Conservation (phyloP, 2,797 vertebrate genomes). For the Acanthurus leucopareius region DNA sequence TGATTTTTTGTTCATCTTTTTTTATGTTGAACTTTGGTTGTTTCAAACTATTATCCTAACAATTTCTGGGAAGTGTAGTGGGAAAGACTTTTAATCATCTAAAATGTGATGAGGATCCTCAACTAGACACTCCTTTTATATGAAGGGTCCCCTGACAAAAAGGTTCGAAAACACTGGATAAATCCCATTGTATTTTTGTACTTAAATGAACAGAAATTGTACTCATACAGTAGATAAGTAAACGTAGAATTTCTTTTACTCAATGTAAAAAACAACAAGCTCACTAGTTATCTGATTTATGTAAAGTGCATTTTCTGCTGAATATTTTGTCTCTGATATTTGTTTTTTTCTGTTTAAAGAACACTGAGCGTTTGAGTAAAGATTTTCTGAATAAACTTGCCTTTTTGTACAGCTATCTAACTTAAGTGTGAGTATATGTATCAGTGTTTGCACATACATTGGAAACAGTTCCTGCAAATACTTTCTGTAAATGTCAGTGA, state of each 20-base stretch:
- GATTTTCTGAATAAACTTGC: not conserved
- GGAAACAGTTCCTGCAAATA: slow-evolving; percentile 22
- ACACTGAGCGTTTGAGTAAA: slow-evolving; percentile 12
- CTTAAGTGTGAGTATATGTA: not conserved
- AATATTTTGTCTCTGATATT: not conserved
- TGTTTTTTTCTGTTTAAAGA: not conserved
- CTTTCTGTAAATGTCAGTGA: slow-evolving; percentile 47
- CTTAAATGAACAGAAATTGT: no score
- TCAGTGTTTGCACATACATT: not conserved
- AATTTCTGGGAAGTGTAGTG: not conserved
- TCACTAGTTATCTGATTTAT: not conserved
- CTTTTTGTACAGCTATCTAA: not conserved
- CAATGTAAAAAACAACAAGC: not conserved
- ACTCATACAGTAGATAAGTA: no score
- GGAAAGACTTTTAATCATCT: not conserved
- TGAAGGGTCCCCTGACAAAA: not conserved
- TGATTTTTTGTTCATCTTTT: not conserved
- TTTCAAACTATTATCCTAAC: not conserved
- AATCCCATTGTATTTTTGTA: not conserved
- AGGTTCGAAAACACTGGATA: not conserved
- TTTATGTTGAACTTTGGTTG: not conserved
- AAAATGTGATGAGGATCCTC: not conserved
- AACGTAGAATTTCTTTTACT: not conserved
- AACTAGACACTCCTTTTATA: not conserved
- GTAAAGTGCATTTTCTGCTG: not conserved